Evolutionary conservation across 2,113 vertebrate species (phyloP).

Genomic region (Malurus cyaneus): DNA sequence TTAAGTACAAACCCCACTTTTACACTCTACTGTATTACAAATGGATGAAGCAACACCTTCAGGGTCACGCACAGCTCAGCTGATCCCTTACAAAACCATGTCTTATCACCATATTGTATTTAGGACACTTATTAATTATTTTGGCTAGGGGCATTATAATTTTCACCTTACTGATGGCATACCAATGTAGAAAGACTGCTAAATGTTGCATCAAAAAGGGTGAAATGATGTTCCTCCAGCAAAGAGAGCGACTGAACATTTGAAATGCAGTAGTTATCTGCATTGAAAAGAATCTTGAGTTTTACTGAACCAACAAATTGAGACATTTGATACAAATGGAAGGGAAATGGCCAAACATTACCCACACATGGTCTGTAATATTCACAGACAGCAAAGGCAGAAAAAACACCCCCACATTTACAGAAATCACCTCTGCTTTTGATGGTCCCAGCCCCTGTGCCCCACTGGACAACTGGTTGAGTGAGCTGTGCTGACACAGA

Average conservation of each 20-base stretch:
- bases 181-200: background rate
- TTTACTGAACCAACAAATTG: background rate
- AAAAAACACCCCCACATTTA: background rate
- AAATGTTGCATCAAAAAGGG: background rate
- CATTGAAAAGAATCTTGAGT: background rate
- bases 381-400: background rate
- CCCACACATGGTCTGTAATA: background rate
- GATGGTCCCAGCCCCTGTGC: background rate
- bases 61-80: background rate
- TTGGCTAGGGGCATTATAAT: background rate
- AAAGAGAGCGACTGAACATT: background rate
- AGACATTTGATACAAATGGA: constrained; percentile 1
- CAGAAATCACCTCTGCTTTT: background rate
- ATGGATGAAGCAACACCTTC: constrained; percentile 8
- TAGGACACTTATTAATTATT: background rate
- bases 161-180: background rate
- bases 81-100: background rate
- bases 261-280: background rate
- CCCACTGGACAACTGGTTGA: background rate
- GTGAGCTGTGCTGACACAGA: background rate
- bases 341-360: background rate
- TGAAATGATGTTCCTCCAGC: background rate
- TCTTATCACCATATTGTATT: background rate
- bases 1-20: constrained; percentile 37
- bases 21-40: constrained; percentile 41